Evolutionary conservation across 1,140 invertebrate species (phyloP).

Genomic region (Sycobia sp.): DNA sequence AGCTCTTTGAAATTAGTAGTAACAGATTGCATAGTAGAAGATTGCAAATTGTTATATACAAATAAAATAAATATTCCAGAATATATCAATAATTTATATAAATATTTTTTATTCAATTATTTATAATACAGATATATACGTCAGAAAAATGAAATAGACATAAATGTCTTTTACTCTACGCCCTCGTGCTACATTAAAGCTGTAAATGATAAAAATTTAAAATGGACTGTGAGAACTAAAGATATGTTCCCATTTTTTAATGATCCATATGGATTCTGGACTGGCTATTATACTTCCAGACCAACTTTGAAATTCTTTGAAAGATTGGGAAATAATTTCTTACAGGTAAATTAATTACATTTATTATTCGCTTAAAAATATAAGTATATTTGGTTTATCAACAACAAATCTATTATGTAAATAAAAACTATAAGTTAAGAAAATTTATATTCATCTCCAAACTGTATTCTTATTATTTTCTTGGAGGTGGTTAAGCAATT

Average conservation of each 20-base stretch:
- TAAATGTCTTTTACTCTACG: slow-evolving; percentile 86
- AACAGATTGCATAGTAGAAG: too few relatives aligned
- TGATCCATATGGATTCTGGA: slow-evolving; percentile 86
- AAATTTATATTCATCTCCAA: slow-evolving; percentile 1
- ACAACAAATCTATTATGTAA: too few relatives aligned
- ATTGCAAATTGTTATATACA: too few relatives aligned
- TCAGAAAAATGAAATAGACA: slow-evolving; percentile 43
- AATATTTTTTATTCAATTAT: too few relatives aligned
- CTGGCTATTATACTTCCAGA: slow-evolving; percentile 92
- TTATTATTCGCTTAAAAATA: too few relatives aligned
- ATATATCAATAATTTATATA: too few relatives aligned
- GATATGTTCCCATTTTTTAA: slow-evolving; percentile 94
- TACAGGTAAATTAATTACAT: slow-evolving; percentile 77
- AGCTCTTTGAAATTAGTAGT: too few relatives aligned
- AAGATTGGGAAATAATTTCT: slow-evolving; percentile 76
- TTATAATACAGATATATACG: too few relatives aligned
- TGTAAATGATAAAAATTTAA: slow-evolving; percentile 70
- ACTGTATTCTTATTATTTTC: background rate
- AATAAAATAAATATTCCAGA: too few relatives aligned
- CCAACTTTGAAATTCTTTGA: slow-evolving; percentile 83
- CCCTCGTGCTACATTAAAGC: slow-evolving; percentile 92
- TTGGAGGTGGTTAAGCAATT: slow-evolving; percentile 58
- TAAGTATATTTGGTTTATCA: too few relatives aligned
- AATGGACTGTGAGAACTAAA: slow-evolving; percentile 74
- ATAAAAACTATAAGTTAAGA: background rate